Conservation (phyloP, 2,888 invertebrate genomes). For the Operophtera brumata region DNA sequence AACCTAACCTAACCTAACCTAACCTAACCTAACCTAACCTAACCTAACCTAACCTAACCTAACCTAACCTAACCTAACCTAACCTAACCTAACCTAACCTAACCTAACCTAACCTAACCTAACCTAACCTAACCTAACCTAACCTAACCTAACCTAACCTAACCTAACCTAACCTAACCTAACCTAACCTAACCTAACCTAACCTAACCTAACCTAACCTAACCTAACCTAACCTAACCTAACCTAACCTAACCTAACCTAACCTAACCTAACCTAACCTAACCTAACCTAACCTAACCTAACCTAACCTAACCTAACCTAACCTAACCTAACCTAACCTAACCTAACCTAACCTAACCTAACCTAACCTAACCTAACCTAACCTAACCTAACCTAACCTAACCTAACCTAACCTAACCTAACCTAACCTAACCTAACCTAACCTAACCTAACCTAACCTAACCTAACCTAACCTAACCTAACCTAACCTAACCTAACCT, state of each 20-base stretch:
- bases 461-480: slow-evolving; percentile 32
- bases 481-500: slow-evolving; percentile 34
- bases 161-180: slow-evolving; percentile 31
- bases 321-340: slow-evolving; percentile 35
- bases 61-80: no score
- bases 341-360: slow-evolving; percentile 34
- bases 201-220: slow-evolving; percentile 27
- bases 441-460: slow-evolving; percentile 28
- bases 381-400: slow-evolving; percentile 27
- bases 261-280: slow-evolving; percentile 37
- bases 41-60: slow-evolving; percentile 9
- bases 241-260: slow-evolving; percentile 14
- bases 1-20: slow-evolving; percentile 18
- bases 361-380: slow-evolving; percentile 33
- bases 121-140: slow-evolving; percentile 26
- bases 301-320: slow-evolving; percentile 17
- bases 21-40: slow-evolving; percentile 15
- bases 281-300: slow-evolving; percentile 36
- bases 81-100: slow-evolving; percentile 27
- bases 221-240: slow-evolving; percentile 13
- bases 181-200: slow-evolving; percentile 32
- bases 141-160: slow-evolving; percentile 14
- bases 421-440: slow-evolving; percentile 35
- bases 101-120: slow-evolving; percentile 26
- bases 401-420: slow-evolving; percentile 28